Base-by-base conservation (phyloP, 2,113 vertebrate genomes). In the Nycticryphes semicollaris region DNA sequence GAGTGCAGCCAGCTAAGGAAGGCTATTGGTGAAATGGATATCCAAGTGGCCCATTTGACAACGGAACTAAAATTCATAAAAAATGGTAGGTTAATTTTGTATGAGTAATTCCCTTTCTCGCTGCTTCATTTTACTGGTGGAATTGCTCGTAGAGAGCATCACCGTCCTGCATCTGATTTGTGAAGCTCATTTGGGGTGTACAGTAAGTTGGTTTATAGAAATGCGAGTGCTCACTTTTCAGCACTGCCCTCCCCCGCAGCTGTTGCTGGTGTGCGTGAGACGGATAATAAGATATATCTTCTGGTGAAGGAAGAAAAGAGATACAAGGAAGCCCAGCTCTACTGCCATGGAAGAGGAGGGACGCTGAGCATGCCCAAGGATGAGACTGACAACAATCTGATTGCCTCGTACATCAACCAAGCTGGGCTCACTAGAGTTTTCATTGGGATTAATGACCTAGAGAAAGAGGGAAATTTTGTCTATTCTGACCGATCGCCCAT, bases 201-300 rank as follows among this genome's bases (percentile, higher is more conserved):
- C 97, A 93, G 95, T 84, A 92, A 98, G 98, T 98, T 97, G 98
- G 98, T 98, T 98, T 97, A 98, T 98, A 98, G 99, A 99, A 98
- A 98, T 97, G 96, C 98, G 95, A 98, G 99, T 98, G 98, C 98
- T 99, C 99, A 99, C 99, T 98, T 99, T 99, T 98, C 99, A 99
- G 99, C 99, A 98, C 99, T 99, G 98, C 99, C 99, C 98, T 98
- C 99, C 99, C 98, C 99, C 97, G 98, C 99, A 99, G 99, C 99
- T 98, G 99, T 99, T 47, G 99, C 99, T 86, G 99, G 99, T 94
- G 98, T 99, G 97, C 99, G 99, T 31, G 99, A 99, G 98, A 99
- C 99, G 10, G 99, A 99, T 82, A 98, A 97, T 96, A 99, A 99
- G 97, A 98, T 99, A 41, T 99, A 99, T 94, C 98, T 99, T 97